These are phyloP conservation scores for Euura saliciscinereae DNA, from an alignment of 1,140 invertebrate genomes.

Conservation along the genomic window DNA sequence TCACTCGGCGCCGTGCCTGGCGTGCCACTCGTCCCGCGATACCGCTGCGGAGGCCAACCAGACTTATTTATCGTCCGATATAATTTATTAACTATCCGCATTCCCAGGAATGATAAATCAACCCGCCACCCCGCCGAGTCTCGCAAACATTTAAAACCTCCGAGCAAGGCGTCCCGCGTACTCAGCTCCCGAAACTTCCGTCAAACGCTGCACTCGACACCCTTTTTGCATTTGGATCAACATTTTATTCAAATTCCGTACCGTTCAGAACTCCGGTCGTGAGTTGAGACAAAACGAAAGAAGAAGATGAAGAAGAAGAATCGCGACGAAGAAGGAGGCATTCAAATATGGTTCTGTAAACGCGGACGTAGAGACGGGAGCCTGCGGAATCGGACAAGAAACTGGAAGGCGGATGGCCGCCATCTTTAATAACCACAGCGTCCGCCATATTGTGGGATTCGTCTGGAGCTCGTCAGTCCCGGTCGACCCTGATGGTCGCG, in stretches of 20 bases:
- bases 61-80: slow-evolving; percentile 7
- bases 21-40: not conserved
- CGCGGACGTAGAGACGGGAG: slow-evolving; percentile 10
- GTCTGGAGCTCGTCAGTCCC: slow-evolving; percentile 34
- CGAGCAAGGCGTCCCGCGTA: not conserved
- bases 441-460: slow-evolving; percentile 44
- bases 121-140: not conserved
- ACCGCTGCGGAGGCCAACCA: not conserved
- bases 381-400: slow-evolving; percentile 25
- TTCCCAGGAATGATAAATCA: not conserved
- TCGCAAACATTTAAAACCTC: slow-evolving; percentile 7
- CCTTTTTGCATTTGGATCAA: too few species aligned
- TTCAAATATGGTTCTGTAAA: slow-evolving; percentile 47
- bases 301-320: too few species aligned
- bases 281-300: too few species aligned
- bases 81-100: slow-evolving; percentile 3
- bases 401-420: slow-evolving; percentile 28
- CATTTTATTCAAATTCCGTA: too few species aligned
- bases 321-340: slow-evolving; percentile 21
- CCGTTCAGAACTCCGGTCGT: too few species aligned
- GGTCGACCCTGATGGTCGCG: not conserved
- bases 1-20: not conserved
- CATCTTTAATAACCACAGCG: slow-evolving; percentile 55
- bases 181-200: too few species aligned
- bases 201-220: too few species aligned